phyloP scores from a whole-genome alignment of 2,888 invertebrate species.

The Allacma fusca region DNA sequence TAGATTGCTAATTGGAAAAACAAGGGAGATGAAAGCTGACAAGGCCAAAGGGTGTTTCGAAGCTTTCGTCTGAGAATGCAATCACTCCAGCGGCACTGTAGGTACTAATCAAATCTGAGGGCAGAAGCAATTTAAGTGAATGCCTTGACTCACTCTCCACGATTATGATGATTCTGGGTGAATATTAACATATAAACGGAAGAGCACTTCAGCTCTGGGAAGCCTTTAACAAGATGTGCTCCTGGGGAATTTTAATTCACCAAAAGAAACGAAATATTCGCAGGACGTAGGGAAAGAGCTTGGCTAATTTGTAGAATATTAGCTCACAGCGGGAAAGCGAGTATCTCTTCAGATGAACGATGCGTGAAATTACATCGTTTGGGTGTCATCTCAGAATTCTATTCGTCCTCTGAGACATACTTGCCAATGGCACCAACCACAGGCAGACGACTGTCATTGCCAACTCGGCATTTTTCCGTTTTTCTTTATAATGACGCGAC shows the following conservation, averaged over 20 bases:
- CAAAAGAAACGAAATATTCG: conserved; percentile 22
- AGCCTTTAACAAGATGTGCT: conserved; percentile 28
- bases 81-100: neutral
- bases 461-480: conserved; percentile 25
- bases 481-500: neutral
- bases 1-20: neutral
- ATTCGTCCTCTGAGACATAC: conserved; percentile 39
- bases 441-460: conserved; percentile 27
- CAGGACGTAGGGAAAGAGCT: conserved; percentile 21
- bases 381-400: conserved; percentile 50
- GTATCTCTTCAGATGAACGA: conserved; percentile 45
- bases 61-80: neutral
- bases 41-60: neutral
- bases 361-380: conserved; percentile 52
- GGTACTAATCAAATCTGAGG: conserved; percentile 18
- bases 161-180: conserved; percentile 20
- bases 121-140: conserved; percentile 13
- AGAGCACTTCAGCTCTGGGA: conserved; percentile 6
- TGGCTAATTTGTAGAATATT: conserved; percentile 51
- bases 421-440: conserved; percentile 35
- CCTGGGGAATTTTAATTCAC: conserved; percentile 28
- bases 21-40: neutral
- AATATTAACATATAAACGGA: conserved; percentile 31
- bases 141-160: neutral
- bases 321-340: conserved; percentile 46